Evolutionary conservation across 2,797 vertebrate species (phyloP).

Genomic region (Chaetophractus vellerosus): DNA sequence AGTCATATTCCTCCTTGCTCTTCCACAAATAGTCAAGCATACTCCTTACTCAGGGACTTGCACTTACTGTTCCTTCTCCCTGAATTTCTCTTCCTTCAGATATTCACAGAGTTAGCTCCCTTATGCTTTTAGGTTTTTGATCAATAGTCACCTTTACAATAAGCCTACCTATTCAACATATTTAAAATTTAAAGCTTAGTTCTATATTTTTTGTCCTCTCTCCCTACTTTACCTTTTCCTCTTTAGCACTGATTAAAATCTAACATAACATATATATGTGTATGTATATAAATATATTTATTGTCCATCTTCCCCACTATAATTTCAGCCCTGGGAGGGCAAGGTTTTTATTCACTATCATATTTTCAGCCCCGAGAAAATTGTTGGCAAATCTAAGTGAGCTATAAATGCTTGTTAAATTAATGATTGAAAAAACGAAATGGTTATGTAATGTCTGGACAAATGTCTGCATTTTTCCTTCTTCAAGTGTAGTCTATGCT

Average conservation of each 20-base stretch:
- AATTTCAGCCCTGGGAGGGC: neutral
- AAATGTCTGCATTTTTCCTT: neutral
- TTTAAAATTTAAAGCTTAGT: neutral
- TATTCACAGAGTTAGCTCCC: neutral
- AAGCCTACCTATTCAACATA: neutral
- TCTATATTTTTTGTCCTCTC: too few species aligned
- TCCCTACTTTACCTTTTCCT: neutral
- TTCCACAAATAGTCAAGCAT: neutral
- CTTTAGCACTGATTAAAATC: neutral
- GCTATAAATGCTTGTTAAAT: neutral
- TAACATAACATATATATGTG: neutral
- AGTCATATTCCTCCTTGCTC: neutral
- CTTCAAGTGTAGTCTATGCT: neutral
- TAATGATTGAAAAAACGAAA: neutral
- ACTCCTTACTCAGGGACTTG: neutral
- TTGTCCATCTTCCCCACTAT: neutral
- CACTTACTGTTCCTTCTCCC: neutral
- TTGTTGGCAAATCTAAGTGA: neutral
- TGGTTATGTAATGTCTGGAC: neutral
- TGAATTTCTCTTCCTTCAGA: neutral
- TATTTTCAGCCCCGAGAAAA: neutral
- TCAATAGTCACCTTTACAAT: neutral
- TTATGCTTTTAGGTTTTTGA: slow-evolving; percentile 3
- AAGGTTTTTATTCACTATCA: neutral
- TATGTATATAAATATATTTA: neutral